A percentile compares a stretch with the other conserved stretches of the same genome.
Conservation (phyloP, 2,113 vertebrate species). For the Etia nguti region DNA sequence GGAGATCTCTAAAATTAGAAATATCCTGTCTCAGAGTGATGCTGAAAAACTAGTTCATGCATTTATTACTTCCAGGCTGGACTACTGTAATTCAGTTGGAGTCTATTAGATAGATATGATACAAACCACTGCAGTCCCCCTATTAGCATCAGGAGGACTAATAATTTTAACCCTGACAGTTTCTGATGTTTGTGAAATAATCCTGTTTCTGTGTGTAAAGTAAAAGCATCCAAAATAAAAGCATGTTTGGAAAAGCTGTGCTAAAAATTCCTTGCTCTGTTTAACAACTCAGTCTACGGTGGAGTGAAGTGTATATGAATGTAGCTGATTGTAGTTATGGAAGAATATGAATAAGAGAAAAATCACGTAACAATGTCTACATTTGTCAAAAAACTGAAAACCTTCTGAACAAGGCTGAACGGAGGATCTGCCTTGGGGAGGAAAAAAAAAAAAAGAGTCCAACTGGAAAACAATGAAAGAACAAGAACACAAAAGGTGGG, state of each 20-base stretch:
- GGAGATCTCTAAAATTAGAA: too few relatives aligned
- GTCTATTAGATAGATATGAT: background rate
- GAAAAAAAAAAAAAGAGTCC: background rate
- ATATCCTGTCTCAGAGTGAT: too few relatives aligned
- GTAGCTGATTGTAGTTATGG: background rate
- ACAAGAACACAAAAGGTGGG: background rate
- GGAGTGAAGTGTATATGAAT: background rate
- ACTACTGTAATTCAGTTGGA: too few relatives aligned
- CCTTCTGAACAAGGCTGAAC: background rate
- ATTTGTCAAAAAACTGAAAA: background rate
- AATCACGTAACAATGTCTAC: background rate
- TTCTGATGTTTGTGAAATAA: accelerated
- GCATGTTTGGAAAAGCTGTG: background rate
- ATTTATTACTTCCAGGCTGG: too few relatives aligned
- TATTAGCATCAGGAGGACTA: background rate
- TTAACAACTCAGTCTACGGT: background rate
- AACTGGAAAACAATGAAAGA: background rate
- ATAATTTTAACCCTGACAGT: background rate
- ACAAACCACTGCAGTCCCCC: background rate
- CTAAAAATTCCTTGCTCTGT: background rate
- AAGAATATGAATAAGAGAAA: background rate
- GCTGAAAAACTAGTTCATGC: too few relatives aligned
- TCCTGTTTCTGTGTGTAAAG: background rate
- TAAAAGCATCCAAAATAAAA: background rate
- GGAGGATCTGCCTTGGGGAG: accelerated